Evolutionary conservation across 1,140 invertebrate species (phyloP).

Genomic region (Gryllus bimaculatus): DNA sequence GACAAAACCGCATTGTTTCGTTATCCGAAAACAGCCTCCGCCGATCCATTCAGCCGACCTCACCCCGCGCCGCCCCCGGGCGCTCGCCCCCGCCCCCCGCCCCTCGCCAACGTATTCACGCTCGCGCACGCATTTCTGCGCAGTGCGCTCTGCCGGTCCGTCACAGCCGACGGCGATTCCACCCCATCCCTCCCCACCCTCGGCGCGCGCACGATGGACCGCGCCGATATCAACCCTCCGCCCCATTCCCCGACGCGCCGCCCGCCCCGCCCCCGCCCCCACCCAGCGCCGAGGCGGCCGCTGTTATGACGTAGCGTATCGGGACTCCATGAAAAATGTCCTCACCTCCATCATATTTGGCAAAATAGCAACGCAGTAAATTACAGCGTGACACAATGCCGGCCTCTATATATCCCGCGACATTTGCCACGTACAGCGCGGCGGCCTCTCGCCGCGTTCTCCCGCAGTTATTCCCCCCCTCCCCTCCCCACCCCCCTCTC

Average conservation of each 20-base stretch:
- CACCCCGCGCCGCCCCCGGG: not conserved
- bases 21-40: not conserved
- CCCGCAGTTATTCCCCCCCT: not conserved
- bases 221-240: not conserved
- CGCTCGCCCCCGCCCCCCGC: too few species aligned
- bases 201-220: not conserved
- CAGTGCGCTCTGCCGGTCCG: not conserved
- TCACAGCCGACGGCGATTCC: not conserved
- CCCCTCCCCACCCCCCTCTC: too few species aligned
- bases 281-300: not conserved
- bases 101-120: not conserved
- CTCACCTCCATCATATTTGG: slow-evolving; percentile 3
- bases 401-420: not conserved
- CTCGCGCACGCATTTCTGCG: not conserved
- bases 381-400: slow-evolving; percentile 3
- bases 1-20: not conserved
- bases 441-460: not conserved
- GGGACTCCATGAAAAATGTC: not conserved
- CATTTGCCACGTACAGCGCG: too few species aligned
- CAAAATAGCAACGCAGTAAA: not conserved
- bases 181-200: not conserved
- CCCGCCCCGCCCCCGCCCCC: too few species aligned
- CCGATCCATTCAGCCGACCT: not conserved
- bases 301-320: not conserved
- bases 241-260: too few species aligned